Percentiles rank a stretch among this genome's conserved stretches.
Evolutionary conservation across 2,797 vertebrate genomes (phyloP).

Genomic region (Fistularia commersonii): DNA sequence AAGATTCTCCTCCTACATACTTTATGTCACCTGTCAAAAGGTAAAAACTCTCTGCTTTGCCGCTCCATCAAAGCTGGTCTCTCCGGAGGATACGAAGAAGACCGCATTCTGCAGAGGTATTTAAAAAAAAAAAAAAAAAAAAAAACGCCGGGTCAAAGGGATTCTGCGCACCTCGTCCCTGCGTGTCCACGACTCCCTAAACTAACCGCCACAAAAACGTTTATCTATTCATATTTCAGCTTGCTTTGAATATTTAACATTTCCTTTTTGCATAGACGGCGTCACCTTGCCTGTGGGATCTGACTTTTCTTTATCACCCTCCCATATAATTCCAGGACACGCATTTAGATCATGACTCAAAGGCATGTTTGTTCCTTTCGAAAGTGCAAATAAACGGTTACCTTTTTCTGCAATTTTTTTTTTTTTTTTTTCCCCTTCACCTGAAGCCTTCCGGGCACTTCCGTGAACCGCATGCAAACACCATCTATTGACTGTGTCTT

Average conservation of each 20-base stretch:
- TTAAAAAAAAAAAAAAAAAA: constrained; percentile 4
- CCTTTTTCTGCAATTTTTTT: no score
- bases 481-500: constrained; percentile 10
- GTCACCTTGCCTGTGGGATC: constrained; percentile 41
- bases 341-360: neutral
- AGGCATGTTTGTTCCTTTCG: no score
- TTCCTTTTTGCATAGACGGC: constrained; percentile 13
- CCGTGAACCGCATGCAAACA: constrained; percentile 44
- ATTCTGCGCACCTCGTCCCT: no score
- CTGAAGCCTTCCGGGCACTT: constrained; percentile 2
- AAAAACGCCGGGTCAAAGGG: no score
- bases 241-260: constrained; percentile 18
- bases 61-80: constrained; percentile 8
- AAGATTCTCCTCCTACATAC: constrained; percentile 33
- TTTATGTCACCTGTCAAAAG: constrained; percentile 44
- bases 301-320: constrained; percentile 19
- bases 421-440: constrained; percentile 6
- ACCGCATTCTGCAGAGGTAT: constrained; percentile 17
- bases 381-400: neutral
- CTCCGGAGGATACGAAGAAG: neutral
- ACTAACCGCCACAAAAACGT: constrained; percentile 4
- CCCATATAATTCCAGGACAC: no score
- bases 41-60: constrained; percentile 28
- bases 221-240: constrained; percentile 13
- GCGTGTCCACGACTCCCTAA: no score